These are phyloP conservation scores for Alloscopus bannaensis DNA, from an alignment of 2,888 invertebrate genomes.

Conservation along the genomic window DNA sequence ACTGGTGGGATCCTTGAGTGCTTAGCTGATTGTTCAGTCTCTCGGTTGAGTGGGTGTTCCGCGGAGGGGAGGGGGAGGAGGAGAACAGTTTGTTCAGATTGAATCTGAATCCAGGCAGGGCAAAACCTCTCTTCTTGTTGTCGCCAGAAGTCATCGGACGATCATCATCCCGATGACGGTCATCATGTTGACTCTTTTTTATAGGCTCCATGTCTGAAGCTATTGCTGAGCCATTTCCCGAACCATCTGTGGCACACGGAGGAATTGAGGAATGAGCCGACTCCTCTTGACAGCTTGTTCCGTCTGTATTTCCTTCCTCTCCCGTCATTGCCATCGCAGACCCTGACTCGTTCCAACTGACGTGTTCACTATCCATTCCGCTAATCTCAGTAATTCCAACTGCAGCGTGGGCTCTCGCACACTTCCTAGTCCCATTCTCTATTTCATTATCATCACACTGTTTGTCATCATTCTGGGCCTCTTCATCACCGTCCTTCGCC, in stretches of 20 bases:
- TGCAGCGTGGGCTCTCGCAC: not conserved
- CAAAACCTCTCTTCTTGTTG: slow-evolving; percentile 59
- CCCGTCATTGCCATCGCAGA: slow-evolving; percentile 45
- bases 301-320: slow-evolving; percentile 23
- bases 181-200: slow-evolving; percentile 40
- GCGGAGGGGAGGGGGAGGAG: slow-evolving; percentile 24
- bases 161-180: slow-evolving; percentile 1
- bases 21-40: slow-evolving; percentile 65
- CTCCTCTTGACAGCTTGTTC: slow-evolving; percentile 44
- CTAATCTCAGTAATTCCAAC: slow-evolving; percentile 37
- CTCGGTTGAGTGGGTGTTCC: slow-evolving; percentile 42
- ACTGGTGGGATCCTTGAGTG: slow-evolving; percentile 34
- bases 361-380: slow-evolving; percentile 4
- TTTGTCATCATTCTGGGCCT: slow-evolving; percentile 21
- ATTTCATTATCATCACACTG: slow-evolving; percentile 7
- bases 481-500: slow-evolving; percentile 28
- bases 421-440: slow-evolving; percentile 14
- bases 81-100: slow-evolving; percentile 61
- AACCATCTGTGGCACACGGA: slow-evolving; percentile 40
- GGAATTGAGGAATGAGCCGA: slow-evolving; percentile 38
- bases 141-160: slow-evolving; percentile 48
- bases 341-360: no score
- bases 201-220: slow-evolving; percentile 25
- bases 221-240: slow-evolving; percentile 47
- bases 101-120: slow-evolving; percentile 58